Conservation (phyloP, 1,140 invertebrate species). For the Sogatella furcifera region DNA sequence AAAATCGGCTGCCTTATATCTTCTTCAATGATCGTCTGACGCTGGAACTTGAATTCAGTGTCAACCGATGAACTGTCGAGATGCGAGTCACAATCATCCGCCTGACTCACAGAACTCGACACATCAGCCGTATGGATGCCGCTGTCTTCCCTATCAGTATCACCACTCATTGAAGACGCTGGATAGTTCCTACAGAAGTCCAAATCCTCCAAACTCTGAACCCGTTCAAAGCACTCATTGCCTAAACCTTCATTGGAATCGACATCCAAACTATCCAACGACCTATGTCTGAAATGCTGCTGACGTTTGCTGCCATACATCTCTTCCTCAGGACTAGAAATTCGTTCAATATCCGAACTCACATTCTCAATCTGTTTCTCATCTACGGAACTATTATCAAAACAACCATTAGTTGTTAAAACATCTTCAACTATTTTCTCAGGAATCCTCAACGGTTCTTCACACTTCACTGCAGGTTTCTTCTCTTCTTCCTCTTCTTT, state of each 20-base stretch:
- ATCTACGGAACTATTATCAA: not conserved
- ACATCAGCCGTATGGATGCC: slow-evolving; percentile 71
- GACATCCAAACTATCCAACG: slow-evolving; percentile 50
- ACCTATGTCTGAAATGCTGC: slow-evolving; percentile 37
- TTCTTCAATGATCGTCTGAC: slow-evolving; percentile 21
- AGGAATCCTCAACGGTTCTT: not conserved
- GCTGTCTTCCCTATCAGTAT: slow-evolving; percentile 66
- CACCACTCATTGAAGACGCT: slow-evolving; percentile 37
- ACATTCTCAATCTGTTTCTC: slow-evolving; percentile 1
- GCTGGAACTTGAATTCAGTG: slow-evolving; percentile 16
- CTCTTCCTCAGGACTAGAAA: slow-evolving; percentile 23
- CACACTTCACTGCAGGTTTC: not conserved
- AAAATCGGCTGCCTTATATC: not conserved
- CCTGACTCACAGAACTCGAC: slow-evolving; percentile 60
- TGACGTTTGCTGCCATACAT: slow-evolving; percentile 21
- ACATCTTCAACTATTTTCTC: not conserved
- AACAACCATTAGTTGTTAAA: not conserved
- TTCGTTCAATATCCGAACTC: slow-evolving; percentile 2
- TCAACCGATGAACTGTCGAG: slow-evolving; percentile 26
- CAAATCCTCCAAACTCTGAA: slow-evolving; percentile 52
- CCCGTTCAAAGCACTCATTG: slow-evolving; percentile 46
- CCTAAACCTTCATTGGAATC: slow-evolving; percentile 36
- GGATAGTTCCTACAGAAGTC: slow-evolving; percentile 41
- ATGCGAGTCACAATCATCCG: slow-evolving; percentile 40
- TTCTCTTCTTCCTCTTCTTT: slow-evolving; percentile 8